Percentiles rank a stretch among this genome's conserved stretches.
These are phyloP conservation scores for Hipparchia sbordonii DNA, from an alignment of 2,888 invertebrate genomes.

Conservation along the genomic window DNA sequence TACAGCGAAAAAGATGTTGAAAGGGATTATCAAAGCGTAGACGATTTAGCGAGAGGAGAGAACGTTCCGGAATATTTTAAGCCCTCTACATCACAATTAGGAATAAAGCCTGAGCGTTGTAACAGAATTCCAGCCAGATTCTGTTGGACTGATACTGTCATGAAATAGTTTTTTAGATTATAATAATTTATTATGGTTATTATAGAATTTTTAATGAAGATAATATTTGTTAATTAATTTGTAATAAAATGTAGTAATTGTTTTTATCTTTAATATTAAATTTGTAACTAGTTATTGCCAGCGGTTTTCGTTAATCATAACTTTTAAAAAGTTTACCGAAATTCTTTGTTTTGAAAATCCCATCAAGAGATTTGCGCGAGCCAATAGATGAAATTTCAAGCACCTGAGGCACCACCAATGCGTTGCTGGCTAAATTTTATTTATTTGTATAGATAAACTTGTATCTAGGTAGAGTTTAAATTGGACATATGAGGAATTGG, in stretches of 20 bases:
- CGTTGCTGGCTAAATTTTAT: too few species aligned
- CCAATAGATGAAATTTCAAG: not conserved
- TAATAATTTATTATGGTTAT: conserved; percentile 14
- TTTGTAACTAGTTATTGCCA: not conserved
- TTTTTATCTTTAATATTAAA: not conserved
- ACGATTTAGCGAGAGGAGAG: conserved; percentile 51
- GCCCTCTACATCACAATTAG: conserved; percentile 40
- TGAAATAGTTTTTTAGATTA: conserved; percentile 28
- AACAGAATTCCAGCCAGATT: conserved; percentile 63
- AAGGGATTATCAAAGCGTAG: conserved; percentile 20
- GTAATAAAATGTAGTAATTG: too few species aligned
- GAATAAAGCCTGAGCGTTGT: conserved; percentile 53
- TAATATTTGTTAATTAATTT: not conserved
- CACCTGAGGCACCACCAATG: too few species aligned
- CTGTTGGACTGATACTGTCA: conserved; percentile 69
- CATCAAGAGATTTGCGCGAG: not conserved
- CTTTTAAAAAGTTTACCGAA: not conserved
- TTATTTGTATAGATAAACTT: too few species aligned
- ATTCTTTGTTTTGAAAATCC: not conserved
- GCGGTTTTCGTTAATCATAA: not conserved
- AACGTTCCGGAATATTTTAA: conserved; percentile 42
- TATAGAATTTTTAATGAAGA: conserved; percentile 9
- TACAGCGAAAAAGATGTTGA: conserved; percentile 34
- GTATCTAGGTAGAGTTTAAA: too few species aligned
- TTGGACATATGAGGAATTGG: too few species aligned